These are phyloP conservation scores for Myrmophylax atrothorax DNA, from an alignment of 2,113 vertebrate species.

Conservation along the genomic window DNA sequence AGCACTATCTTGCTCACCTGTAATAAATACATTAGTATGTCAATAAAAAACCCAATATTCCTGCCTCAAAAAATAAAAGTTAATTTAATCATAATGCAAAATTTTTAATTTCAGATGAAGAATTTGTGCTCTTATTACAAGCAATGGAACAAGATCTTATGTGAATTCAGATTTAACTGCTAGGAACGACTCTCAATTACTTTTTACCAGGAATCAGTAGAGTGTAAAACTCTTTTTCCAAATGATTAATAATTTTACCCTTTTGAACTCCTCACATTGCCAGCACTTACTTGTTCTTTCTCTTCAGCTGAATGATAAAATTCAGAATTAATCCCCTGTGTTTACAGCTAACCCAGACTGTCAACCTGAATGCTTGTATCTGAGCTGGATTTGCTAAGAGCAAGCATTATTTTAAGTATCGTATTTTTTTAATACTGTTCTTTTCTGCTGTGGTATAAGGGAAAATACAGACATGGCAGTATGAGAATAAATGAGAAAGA, in stretches of 20 bases:
- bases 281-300: background rate
- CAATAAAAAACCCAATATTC: background rate
- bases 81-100: background rate
- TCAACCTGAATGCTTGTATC: background rate
- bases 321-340: background rate
- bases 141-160: background rate
- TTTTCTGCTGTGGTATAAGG: background rate
- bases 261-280: background rate
- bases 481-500: background rate
- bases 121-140: background rate
- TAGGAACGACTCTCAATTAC: background rate
- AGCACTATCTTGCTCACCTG: background rate
- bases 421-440: background rate
- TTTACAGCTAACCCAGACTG: background rate
- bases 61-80: background rate
- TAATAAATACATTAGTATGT: background rate
- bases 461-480: background rate
- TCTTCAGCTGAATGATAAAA: background rate
- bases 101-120: background rate
- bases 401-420: background rate
- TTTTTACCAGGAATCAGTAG: background rate
- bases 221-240: background rate
- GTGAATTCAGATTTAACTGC: background rate
- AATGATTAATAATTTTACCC: background rate
- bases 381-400: background rate